Percentiles rank a stretch among this genome's conserved stretches.
Evolutionary conservation across 2,113 vertebrate species (phyloP).

Genomic region (Lamprotornis superbus): DNA sequence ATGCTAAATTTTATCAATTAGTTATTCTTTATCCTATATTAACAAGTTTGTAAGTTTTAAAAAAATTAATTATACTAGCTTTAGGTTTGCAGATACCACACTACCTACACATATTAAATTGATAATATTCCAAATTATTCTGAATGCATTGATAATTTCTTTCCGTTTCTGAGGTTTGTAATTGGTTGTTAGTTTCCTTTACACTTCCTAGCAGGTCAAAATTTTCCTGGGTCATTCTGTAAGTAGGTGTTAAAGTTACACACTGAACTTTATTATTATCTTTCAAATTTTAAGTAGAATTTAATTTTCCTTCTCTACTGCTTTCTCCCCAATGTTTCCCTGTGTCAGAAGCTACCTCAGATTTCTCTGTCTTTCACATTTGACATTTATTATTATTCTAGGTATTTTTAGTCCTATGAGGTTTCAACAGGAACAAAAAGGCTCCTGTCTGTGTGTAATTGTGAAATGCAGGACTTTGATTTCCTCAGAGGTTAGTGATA

Average conservation of each 20-base stretch:
- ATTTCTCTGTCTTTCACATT: not conserved
- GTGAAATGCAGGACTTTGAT: not conserved
- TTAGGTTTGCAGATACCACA: not conserved
- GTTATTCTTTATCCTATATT: not conserved
- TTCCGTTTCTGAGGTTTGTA: not conserved
- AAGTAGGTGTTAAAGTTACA: not conserved
- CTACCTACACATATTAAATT: not conserved
- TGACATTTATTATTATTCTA: not conserved
- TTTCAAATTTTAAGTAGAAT: not conserved
- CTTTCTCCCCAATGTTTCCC: not conserved
- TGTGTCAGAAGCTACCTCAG: not conserved
- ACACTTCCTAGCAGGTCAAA: not conserved
- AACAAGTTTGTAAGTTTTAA: not conserved
- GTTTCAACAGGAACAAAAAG: not conserved
- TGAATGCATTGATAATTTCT: not conserved
- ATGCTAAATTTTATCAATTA: not conserved
- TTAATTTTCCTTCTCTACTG: not conserved
- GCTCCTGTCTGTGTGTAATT: not conserved
- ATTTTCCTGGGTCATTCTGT: not conserved
- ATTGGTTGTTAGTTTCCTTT: not conserved
- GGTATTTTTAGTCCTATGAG: not conserved
- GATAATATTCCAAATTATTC: not conserved
- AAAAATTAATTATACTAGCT: not conserved
- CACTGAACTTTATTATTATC: not conserved
- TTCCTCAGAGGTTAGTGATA: not conserved